phyloP scores from a whole-genome alignment of 2,113 vertebrate species.

The Gracilinanus agilis region DNA sequence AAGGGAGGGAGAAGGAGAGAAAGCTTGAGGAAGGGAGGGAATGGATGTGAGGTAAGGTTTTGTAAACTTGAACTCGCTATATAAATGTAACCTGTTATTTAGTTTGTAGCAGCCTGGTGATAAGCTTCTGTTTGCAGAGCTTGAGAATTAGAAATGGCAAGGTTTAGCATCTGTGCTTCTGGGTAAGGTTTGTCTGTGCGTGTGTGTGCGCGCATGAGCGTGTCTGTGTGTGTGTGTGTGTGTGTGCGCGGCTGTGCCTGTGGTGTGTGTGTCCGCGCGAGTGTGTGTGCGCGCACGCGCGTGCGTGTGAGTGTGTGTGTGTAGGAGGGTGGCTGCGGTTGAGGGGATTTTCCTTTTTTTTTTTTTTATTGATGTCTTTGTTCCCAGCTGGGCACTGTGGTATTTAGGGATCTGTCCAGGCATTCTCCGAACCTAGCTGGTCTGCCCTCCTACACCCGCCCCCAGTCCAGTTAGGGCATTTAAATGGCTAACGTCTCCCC shows the following conservation, averaged over 20 bases:
- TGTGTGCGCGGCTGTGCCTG: too few species aligned
- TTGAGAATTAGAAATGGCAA: neutral
- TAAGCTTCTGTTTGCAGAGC: slow-evolving; percentile 2
- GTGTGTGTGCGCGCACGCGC: too few species aligned
- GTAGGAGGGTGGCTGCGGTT: neutral
- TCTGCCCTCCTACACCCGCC: neutral
- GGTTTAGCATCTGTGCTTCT: neutral
- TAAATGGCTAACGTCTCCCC: neutral
- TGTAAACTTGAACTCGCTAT: neutral
- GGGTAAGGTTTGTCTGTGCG: neutral
- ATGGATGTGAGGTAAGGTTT: neutral
- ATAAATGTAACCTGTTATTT: slow-evolving; percentile 9
- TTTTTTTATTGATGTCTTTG: neutral
- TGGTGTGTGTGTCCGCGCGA: too few species aligned
- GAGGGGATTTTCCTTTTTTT: neutral
- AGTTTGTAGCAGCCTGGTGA: neutral
- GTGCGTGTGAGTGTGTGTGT: too few species aligned
- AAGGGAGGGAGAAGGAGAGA: neutral
- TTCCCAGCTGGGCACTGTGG: neutral
- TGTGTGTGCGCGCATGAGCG: too few species aligned
- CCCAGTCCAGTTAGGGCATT: neutral
- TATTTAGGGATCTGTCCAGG: neutral
- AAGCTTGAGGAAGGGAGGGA: slow-evolving; percentile 18
- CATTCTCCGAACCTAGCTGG: neutral
- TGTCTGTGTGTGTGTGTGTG: too few species aligned